A percentile compares a stretch with the other conserved stretches of the same genome.
These are phyloP conservation scores for Melanophora roralis DNA, from an alignment of 2,888 invertebrate species.

Conservation along the genomic window DNA sequence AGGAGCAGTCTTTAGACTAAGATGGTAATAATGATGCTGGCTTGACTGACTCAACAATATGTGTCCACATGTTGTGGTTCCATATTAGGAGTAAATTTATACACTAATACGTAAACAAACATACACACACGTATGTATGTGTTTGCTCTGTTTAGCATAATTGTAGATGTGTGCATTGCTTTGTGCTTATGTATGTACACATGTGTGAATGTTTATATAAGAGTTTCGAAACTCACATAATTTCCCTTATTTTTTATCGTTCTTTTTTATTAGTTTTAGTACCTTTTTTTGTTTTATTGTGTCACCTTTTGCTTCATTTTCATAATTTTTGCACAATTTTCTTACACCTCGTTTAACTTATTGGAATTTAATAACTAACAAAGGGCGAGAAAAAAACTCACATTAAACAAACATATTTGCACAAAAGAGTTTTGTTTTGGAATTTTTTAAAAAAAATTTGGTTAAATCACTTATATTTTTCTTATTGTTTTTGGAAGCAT, in stretches of 20 bases:
- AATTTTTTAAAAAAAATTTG: too few relatives aligned
- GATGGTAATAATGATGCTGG: slow-evolving; percentile 9
- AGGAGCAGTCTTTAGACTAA: background rate
- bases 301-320: slow-evolving; percentile 60
- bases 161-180: slow-evolving; percentile 9
- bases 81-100: slow-evolving; percentile 44
- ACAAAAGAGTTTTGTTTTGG: background rate
- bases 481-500: too few relatives aligned
- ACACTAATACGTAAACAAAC: too few relatives aligned
- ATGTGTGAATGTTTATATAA: background rate
- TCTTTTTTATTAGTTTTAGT: slow-evolving; percentile 11
- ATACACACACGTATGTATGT: too few relatives aligned
- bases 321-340: slow-evolving; percentile 64
- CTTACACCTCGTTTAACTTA: slow-evolving; percentile 63
- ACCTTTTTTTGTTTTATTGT: background rate
- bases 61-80: slow-evolving; percentile 57
- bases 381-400: slow-evolving; percentile 3
- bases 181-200: background rate
- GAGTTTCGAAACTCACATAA: background rate
- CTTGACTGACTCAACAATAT: slow-evolving; percentile 46
- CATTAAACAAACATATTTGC: background rate
- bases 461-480: too few relatives aligned
- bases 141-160: slow-evolving; percentile 46
- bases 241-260: background rate
- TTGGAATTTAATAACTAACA: slow-evolving; percentile 59